A percentile compares a stretch with the other conserved stretches of the same genome.
Conservation (phyloP, 2,888 invertebrate species). For the Clepsis dumicolana region DNA sequence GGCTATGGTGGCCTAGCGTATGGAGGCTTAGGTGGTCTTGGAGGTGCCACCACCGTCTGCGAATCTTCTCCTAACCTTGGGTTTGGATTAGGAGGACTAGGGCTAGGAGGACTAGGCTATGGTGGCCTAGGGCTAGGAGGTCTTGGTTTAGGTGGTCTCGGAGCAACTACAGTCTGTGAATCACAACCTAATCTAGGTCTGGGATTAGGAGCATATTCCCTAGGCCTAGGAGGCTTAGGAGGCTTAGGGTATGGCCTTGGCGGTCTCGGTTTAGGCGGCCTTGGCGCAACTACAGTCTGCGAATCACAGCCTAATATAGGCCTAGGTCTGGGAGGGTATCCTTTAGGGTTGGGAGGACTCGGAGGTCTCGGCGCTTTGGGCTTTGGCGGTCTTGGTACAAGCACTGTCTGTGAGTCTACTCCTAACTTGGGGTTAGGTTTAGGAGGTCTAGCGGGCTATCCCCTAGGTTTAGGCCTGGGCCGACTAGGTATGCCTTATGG, state of each 20-base stretch:
- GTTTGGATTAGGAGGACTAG: neutral
- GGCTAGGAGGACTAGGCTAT: neutral
- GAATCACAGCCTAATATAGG: neutral
- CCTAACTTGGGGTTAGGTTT: constrained; percentile 7
- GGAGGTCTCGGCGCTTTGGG: neutral
- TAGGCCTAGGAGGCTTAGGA: neutral
- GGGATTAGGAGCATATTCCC: neutral
- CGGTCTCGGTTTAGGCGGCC: neutral
- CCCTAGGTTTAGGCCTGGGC: neutral
- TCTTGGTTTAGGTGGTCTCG: neutral
- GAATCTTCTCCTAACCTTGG: constrained; percentile 12
- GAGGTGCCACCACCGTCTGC: constrained; percentile 18
- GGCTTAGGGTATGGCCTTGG: neutral
- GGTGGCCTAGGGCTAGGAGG: neutral
- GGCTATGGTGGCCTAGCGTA: neutral
- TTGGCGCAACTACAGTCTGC: constrained; percentile 8
- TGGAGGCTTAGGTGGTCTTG: constrained; percentile 2
- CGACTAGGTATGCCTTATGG: constrained; percentile 4
- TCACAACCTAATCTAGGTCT: neutral
- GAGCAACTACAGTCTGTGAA: neutral
- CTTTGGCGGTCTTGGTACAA: constrained; percentile 8
- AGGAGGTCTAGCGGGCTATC: too few relatives aligned
- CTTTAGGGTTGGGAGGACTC: constrained; percentile 1
- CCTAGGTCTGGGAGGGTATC: neutral
- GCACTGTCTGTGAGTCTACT: constrained; percentile 11